Base-by-base conservation (phyloP, 2,888 invertebrate genomes). In the Polylopha cassiicola region DNA sequence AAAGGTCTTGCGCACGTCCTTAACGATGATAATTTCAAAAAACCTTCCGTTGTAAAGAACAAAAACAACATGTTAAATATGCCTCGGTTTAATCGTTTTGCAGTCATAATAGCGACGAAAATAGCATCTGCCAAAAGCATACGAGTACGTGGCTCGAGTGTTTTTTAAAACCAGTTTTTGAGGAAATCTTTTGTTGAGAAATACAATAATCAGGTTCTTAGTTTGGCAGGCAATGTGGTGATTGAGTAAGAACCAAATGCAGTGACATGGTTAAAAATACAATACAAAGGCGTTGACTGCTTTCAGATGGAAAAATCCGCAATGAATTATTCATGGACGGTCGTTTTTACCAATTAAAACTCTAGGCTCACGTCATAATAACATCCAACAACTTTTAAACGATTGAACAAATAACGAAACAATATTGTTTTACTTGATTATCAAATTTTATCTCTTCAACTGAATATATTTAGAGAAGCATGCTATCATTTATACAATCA, bases 141-240 rank as follows among this genome's bases (percentile, higher is more conserved):
- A 39, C 44, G 38, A 46, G 49, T 55, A 48, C 39, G 38, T 36
- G 42, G 50, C 45, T 55, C 58, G 53, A 52, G 53, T 54, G 55
- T 55, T 63, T 61, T 58, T 56, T 50, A 47, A 61, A 67, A 69
- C 67, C 57, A 51, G 64, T 66, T 58, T 37, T 39, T 52, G 48
- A 51, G 53, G 48, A 55, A 63, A 58, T 49, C 53, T 60, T 61
- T 64, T 57, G 61, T 57, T 50, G 43, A 50, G 49, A 53, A 53
- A 51, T 46, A 43, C 44, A 51, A 52, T 47, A 55, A 50, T 50
- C 38, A 39, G 34, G 51, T 51, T 49, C 48, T 44, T 38, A 38
- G 27, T 26, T 45, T 41, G 41, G 47, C 48, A 50, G 44, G 43
- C 46, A 38, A 53, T 37, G 42, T 41, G 53, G 27, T 20, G 7